Evolutionary conservation across 2,797 vertebrate species (phyloP).

Genomic region (Pseudochirops corinnae): DNA sequence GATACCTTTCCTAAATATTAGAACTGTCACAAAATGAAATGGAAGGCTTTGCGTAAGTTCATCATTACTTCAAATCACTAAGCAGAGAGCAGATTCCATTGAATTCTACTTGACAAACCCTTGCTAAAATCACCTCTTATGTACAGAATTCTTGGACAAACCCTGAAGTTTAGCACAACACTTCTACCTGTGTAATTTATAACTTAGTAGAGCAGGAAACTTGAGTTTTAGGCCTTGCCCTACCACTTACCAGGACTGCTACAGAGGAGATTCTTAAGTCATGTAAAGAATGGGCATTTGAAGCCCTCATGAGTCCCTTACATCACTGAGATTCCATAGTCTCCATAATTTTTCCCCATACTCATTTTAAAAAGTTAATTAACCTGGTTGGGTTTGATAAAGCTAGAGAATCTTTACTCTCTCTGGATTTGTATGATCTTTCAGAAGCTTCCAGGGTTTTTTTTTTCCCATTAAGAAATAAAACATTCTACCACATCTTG

Average conservation of each 20-base stretch:
- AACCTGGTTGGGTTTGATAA: not conserved
- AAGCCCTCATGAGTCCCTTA: not conserved
- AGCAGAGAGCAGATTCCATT: not conserved
- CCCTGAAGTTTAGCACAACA: not conserved
- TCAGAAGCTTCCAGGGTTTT: conserved; percentile 20
- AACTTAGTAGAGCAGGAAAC: not conserved
- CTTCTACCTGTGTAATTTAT: not conserved
- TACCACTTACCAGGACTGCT: not conserved
- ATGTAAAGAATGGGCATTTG: not conserved
- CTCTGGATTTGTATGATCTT: not conserved
- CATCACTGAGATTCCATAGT: not conserved
- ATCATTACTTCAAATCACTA: not conserved
- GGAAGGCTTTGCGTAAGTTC: not conserved
- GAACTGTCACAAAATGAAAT: not conserved
- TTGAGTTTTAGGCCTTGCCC: not conserved
- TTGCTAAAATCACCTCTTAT: not conserved
- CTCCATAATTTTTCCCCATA: not conserved
- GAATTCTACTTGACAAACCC: not conserved
- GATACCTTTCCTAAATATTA: not conserved
- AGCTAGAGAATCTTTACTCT: not conserved
- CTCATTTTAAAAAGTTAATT: not conserved
- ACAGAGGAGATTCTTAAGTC: not conserved
- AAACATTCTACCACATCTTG: conserved; percentile 66
- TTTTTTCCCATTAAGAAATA: conserved; percentile 75
- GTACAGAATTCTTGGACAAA: not conserved